A percentile compares a stretch with the other conserved stretches of the same genome.
phyloP scores from a whole-genome alignment of 2,797 vertebrate genomes.

The Luscinia megarhynchos region DNA sequence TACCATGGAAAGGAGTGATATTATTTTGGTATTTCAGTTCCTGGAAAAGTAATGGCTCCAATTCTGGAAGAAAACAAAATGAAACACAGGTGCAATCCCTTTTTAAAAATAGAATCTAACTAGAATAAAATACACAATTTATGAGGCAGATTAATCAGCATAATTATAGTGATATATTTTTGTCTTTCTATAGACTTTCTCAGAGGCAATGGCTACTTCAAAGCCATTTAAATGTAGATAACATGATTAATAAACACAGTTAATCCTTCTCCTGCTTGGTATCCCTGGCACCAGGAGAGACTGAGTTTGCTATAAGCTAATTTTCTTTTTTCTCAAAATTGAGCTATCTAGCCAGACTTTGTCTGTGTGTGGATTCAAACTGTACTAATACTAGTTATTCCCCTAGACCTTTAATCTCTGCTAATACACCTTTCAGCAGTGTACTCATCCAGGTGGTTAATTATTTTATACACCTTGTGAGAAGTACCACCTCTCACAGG shows the following conservation, averaged over 20 bases:
- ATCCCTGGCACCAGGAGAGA: not conserved
- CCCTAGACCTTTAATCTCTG: not conserved
- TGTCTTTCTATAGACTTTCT: not conserved
- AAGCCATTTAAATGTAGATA: not conserved
- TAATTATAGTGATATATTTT: not conserved
- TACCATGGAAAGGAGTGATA: not conserved
- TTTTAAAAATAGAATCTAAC: not conserved
- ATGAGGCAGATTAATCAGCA: not conserved
- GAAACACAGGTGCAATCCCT: not conserved
- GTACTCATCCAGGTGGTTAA: not conserved
- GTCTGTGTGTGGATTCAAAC: not conserved
- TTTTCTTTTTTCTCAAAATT: not conserved
- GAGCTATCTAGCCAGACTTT: not conserved
- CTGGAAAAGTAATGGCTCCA: not conserved
- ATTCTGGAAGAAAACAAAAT: not conserved
- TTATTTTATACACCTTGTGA: not conserved
- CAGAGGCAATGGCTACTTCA: not conserved
- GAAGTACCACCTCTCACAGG: not conserved
- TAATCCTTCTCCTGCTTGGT: not conserved
- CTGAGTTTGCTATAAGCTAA: not conserved
- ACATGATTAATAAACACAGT: not conserved
- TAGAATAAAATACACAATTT: not conserved
- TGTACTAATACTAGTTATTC: not conserved
- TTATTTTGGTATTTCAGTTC: constrained; percentile 20
- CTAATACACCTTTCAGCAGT: not conserved